Conservation (phyloP, 30 jellyfish, hydroid and myxozoan genomes). For the Aurelia aurita complex sp. Pacific region DNA sequence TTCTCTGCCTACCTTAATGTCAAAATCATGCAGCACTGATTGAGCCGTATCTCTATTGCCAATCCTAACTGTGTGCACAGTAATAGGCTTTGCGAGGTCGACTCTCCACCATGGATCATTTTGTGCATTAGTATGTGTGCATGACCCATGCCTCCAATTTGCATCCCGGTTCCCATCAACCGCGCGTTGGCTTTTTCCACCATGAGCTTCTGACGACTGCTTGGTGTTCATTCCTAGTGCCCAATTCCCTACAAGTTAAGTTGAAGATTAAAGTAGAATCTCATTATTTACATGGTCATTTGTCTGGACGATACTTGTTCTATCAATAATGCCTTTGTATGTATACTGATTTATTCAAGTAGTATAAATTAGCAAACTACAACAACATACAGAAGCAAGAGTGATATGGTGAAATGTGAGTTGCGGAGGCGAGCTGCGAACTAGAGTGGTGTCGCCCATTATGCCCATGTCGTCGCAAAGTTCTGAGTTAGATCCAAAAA, state of each 20-base stretch:
- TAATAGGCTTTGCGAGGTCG: not conserved
- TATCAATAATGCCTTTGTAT: too few relatives aligned
- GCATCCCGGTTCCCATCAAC: conserved; percentile 11
- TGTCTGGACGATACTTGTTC: too few relatives aligned
- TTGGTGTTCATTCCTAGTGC: not conserved
- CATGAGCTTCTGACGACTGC: not conserved
- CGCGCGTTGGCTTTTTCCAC: not conserved
- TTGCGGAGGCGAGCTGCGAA: too few relatives aligned
- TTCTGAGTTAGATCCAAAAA: too few relatives aligned
- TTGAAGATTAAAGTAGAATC: too few relatives aligned
- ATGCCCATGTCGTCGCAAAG: too few relatives aligned
- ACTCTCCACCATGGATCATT: conserved; percentile 16
- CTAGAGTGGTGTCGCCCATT: too few relatives aligned
- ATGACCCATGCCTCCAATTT: not conserved
- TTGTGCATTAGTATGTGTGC: not conserved
- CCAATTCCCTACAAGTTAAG: not conserved
- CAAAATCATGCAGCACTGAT: not conserved
- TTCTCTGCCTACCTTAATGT: not conserved
- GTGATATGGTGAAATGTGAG: too few relatives aligned
- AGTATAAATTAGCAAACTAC: too few relatives aligned
- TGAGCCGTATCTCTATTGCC: not conserved
- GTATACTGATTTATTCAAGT: too few relatives aligned
- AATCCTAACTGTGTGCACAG: conserved; percentile 1
- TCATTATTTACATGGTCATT: too few relatives aligned
- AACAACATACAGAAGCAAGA: too few relatives aligned